Evolutionary conservation across 2,888 invertebrate genomes (phyloP).

Genomic region (Tenthredo mesomela): DNA sequence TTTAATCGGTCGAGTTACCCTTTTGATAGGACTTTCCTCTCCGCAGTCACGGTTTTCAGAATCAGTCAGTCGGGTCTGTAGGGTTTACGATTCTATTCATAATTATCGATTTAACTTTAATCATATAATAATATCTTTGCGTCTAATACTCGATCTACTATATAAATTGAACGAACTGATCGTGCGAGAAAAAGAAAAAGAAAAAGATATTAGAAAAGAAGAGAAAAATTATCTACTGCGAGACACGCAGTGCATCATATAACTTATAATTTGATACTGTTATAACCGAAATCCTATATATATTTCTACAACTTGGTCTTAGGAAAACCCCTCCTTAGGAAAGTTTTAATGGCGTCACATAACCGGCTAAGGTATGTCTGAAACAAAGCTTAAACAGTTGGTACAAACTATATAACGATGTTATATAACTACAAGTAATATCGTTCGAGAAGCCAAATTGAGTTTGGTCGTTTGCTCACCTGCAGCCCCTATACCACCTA

Average conservation of each 20-base stretch:
- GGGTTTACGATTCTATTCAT: not conserved
- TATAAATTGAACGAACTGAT: not conserved
- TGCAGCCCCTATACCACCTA: not conserved
- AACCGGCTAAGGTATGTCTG: conserved; percentile 24
- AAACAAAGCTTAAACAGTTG: conserved; percentile 45
- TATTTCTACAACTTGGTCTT: not conserved
- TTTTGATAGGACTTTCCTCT: conserved; percentile 16
- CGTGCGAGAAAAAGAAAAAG: not conserved
- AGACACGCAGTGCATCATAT: not conserved
- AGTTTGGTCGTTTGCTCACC: conserved; percentile 1
- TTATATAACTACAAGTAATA: conserved; percentile 37
- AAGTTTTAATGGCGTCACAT: conserved; percentile 44
- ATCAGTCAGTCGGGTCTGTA: not conserved
- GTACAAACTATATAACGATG: conserved; percentile 31
- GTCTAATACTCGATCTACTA: not conserved
- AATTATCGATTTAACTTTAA: not conserved
- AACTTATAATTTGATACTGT: not conserved
- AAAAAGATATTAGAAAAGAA: not conserved
- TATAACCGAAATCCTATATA: not conserved
- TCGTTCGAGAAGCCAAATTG: conserved; percentile 25
- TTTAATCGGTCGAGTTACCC: conserved; percentile 15
- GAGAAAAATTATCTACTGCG: not conserved
- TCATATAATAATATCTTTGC: not conserved
- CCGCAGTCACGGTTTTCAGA: not conserved
- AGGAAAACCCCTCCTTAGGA: conserved; percentile 2